Evolutionary conservation across 1,140 invertebrate species (phyloP), one percentile per base, ranked within the genome.

Genomic region (Aethina tumida): DNA sequence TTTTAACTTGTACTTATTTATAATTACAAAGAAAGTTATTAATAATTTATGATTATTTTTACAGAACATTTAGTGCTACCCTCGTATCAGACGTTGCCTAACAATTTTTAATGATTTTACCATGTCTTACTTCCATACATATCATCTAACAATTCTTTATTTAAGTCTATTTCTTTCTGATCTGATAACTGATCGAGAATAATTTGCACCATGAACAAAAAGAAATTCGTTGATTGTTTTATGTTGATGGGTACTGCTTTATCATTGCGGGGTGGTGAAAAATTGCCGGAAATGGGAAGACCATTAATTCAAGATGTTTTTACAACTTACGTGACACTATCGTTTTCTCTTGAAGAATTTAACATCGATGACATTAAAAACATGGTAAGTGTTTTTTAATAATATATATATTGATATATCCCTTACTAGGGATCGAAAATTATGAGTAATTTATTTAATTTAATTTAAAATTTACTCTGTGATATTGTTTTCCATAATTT

Each of bases 191-290:
- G n/a, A n/a, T n/a, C n/a, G n/a, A n/a, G n/a, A n/a, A n/a, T n/a
- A n/a, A n/a, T n/a, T n/a, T n/a, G n/a, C n/a, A n/a, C n/a, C n/a
- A 34, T 31, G 12, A 44, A 30, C 25, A 48, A 28, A 15, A 24
- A 30, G 17, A 33, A 35, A 21, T 45, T 43, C 35, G 20, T 51
- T 5, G 45, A 51, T 40, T 51, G 45, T 39, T 48, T 51, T 18
- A 40, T 51, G 40, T 39, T 51, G 19, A 45, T 49, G 33, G 43
- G 45, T 13, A 45, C 42, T 7, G 43, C 43, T 15, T 29, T 51
- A 5, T 48, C 45, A 2, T 20, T 45, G 21, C 27, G 21, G 21
- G 12, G 16, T 21, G 25, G 13, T 15, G 26, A 38, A 26, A 32
- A 31, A 33, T 17, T 45, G 22, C 28, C 29, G 4, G 41, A 38